Evolutionary conservation across 92 coral and sea anemone genomes (phyloP), one percentile per base, ranked within the genome.

Genomic region (Micromussa lordhowensis): DNA sequence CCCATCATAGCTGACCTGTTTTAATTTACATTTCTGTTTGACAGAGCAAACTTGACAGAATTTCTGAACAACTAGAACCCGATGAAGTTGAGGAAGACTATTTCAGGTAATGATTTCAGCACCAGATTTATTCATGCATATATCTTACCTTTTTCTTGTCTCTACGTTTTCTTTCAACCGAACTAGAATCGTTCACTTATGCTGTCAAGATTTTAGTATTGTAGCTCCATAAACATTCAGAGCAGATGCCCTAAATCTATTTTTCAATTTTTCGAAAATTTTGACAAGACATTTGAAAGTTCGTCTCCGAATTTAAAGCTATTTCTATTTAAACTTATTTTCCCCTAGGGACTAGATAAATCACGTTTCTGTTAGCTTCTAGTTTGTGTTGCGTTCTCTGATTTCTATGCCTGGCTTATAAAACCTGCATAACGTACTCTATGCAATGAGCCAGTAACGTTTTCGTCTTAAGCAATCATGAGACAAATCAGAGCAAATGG

Each of bases 21-120:
- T 59, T 35, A 28, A 51, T 74, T 59, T 3, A 54, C 32, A 58
- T 78, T 3, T 63, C 53, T 92, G 77, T 53, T 51, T 85, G 35
- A 17, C 86, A 96, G 99, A 90, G 88, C 63, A 90, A 91, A 81
- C 92, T 95, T n/a, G 93, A 93, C 74, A 88, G 90, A 51, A 91
- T 93, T 30, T 90, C 96, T 21, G 89, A 89, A 84, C 96, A 96
- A 58, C 92, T 95, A 3, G 99, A 95, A 44, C 95, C 99, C 30
- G 99, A 96, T 85, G 98, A 96, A 77, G 94, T 96, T 14, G 99
- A 96, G 73, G 99, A 96, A 61, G 99, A 96, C 82, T 96, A 95
- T 79, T 96, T 93, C 88, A 94, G 98, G 99, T 96, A 89, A 19
- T 16, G 51, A 32, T 32, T 31, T 13, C 24, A 31, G 76, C 48